Conservation (phyloP, 2,797 vertebrate genomes). For the Acanthurus tractus region DNA sequence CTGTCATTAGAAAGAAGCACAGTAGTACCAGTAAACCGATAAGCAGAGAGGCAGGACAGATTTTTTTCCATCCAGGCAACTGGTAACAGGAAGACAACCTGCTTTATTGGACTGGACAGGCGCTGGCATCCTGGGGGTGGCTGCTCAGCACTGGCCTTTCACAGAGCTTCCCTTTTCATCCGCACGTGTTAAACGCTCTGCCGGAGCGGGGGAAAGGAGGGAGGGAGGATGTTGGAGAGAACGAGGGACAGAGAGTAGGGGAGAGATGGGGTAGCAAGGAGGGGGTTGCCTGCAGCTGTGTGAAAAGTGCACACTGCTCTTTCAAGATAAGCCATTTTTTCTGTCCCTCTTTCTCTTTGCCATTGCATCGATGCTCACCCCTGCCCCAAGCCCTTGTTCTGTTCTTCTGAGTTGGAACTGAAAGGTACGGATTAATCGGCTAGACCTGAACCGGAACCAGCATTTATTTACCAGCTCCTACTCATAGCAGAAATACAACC, state of each 20-base stretch:
- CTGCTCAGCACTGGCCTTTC: constrained; percentile 86
- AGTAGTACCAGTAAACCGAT: constrained; percentile 52
- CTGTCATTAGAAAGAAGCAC: constrained; percentile 49
- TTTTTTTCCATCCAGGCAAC: constrained; percentile 70
- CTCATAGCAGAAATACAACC: constrained; percentile 40
- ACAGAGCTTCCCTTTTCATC: constrained; percentile 89
- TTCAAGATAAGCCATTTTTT: constrained; percentile 84
- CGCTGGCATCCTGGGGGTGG: constrained; percentile 87
- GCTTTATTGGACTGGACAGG: constrained; percentile 91
- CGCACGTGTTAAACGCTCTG: constrained; percentile 84
- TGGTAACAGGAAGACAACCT: constrained; percentile 79
- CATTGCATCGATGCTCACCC: constrained; percentile 74
- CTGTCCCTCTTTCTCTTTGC: constrained; percentile 65
- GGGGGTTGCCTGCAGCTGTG: constrained; percentile 82
- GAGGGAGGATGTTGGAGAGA: constrained; percentile 67
- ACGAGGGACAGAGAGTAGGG: constrained; percentile 63
- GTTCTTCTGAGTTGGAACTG: constrained; percentile 75
- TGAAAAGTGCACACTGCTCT: constrained; percentile 84
- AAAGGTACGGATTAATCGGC: constrained; percentile 73
- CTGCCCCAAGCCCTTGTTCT: constrained; percentile 79
- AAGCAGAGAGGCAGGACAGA: constrained; percentile 62
- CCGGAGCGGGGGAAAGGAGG: constrained; percentile 70
- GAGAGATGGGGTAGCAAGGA: constrained; percentile 66
- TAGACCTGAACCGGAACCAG: constrained; percentile 75
- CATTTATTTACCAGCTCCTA: constrained; percentile 68